These are phyloP conservation scores for Macrotis lagotis DNA, from an alignment of 2,113 vertebrate genomes.

Conservation along the genomic window DNA sequence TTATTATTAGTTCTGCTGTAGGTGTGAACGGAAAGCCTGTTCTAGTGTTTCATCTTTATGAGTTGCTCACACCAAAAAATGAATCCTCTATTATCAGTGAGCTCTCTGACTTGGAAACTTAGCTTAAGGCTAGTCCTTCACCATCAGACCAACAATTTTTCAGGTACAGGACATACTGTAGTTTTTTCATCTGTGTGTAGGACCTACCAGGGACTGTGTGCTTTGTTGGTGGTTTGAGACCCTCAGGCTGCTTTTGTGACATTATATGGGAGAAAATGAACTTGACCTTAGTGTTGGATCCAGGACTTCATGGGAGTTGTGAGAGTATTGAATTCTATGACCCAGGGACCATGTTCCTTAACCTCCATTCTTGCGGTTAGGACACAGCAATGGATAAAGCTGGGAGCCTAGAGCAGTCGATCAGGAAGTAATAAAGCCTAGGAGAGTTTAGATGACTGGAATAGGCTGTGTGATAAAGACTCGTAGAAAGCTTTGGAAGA, in stretches of 20 bases:
- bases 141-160: neutral
- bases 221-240: neutral
- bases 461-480: neutral
- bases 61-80: neutral
- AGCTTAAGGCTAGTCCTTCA: neutral
- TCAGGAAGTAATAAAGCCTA: neutral
- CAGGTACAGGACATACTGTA: neutral
- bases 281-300: neutral
- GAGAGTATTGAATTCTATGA: constrained; percentile 13
- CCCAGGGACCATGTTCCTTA: neutral
- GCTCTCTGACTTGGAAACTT: neutral
- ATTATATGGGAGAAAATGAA: neutral
- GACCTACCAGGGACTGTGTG: neutral
- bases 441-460: neutral
- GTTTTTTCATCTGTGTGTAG: neutral
- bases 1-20: neutral
- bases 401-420: neutral
- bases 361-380: constrained; percentile 15
- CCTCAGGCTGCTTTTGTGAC: neutral
- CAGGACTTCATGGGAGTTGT: constrained; percentile 42
- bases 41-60: neutral
- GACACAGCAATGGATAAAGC: neutral
- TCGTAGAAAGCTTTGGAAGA: neutral
- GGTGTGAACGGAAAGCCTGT: neutral
- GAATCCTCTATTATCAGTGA: neutral